Evolutionary conservation across 2,888 invertebrate species (phyloP).

Genomic region (Melanostoma scalare): DNA sequence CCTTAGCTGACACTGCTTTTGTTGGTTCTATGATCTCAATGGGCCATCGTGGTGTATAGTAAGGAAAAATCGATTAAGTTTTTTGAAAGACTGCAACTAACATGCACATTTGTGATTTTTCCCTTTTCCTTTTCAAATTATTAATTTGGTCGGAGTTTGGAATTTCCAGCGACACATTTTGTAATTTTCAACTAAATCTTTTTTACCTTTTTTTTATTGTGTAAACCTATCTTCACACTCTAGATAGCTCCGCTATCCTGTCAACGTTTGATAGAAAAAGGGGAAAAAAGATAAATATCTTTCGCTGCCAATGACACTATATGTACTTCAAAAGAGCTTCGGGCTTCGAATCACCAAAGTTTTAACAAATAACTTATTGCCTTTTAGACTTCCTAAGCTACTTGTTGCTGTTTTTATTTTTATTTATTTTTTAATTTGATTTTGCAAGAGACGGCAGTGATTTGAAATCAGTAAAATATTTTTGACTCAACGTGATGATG

Average conservation of each 20-base stretch:
- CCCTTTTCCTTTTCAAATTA: constrained; percentile 44
- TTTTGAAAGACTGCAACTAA: not conserved
- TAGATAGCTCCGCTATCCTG: not conserved
- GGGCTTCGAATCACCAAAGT: constrained; percentile 41
- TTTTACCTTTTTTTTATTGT: not conserved
- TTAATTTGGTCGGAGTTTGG: constrained; percentile 48
- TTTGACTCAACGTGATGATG: not conserved
- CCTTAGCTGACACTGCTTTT: constrained; percentile 12
- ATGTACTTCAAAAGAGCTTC: constrained; percentile 19
- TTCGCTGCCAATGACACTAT: constrained; percentile 53
- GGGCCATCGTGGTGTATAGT: not conserved
- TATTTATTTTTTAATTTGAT: constrained; percentile 14
- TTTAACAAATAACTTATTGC: constrained; percentile 62
- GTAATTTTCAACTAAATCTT: constrained; percentile 37
- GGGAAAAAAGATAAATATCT: constrained; percentile 67
- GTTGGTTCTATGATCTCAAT: constrained; percentile 18
- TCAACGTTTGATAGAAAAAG: constrained; percentile 17
- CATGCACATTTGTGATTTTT: constrained; percentile 22
- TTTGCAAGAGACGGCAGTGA: constrained; percentile 29
- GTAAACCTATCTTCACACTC: not conserved
- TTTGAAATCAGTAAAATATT: not conserved
- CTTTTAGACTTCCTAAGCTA: constrained; percentile 16
- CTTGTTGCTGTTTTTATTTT: not conserved
- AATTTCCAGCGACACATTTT: constrained; percentile 58
- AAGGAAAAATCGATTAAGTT: constrained; percentile 47